Percentiles rank a stretch among this genome's conserved stretches.
phyloP scores from a whole-genome alignment of 2,888 invertebrate species.

The Nipponacmea schrenckii region DNA sequence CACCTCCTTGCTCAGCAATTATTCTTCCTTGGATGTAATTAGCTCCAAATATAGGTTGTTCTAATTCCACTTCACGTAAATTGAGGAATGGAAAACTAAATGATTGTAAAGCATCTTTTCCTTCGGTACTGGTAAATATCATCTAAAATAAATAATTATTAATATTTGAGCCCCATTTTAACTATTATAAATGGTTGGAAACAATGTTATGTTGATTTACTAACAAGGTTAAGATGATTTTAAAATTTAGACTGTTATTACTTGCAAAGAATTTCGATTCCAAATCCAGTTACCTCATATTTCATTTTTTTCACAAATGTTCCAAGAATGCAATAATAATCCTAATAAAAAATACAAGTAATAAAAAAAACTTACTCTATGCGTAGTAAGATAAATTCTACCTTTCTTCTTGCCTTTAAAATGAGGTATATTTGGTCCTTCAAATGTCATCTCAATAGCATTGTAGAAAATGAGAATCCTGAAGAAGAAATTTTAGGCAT shows the following conservation, averaged over 20 bases:
- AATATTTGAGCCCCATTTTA: background rate
- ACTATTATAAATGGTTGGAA: background rate
- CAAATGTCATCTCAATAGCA: slow-evolving; percentile 90
- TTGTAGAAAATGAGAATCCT: slow-evolving; percentile 93
- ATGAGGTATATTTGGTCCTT: slow-evolving; percentile 75
- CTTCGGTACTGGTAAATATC: slow-evolving; percentile 87
- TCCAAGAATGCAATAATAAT: too few relatives aligned
- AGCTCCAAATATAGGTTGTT: slow-evolving; percentile 98
- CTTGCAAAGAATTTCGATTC: too few relatives aligned
- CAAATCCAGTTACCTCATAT: too few relatives aligned
- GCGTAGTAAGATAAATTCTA: slow-evolving; percentile 93
- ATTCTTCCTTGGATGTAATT: slow-evolving; percentile 84
- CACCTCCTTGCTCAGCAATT: slow-evolving; percentile 88
- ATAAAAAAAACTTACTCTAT: slow-evolving; percentile 73
- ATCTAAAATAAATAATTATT: slow-evolving; percentile 72
- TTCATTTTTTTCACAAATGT: too few relatives aligned
- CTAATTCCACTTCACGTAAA: slow-evolving; percentile 84
- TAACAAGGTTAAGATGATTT: too few relatives aligned
- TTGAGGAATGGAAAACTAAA: slow-evolving; percentile 95
- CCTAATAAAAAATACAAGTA: too few relatives aligned
- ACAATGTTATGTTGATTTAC: background rate
- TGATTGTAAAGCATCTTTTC: slow-evolving; percentile 84
- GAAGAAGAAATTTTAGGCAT: slow-evolving; percentile 40
- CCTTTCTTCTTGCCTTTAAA: slow-evolving; percentile 87
- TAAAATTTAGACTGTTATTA: too few relatives aligned